Evolutionary conservation across 2,113 vertebrate species (phyloP).

Genomic region (Reinhardtius hippoglossoides): DNA sequence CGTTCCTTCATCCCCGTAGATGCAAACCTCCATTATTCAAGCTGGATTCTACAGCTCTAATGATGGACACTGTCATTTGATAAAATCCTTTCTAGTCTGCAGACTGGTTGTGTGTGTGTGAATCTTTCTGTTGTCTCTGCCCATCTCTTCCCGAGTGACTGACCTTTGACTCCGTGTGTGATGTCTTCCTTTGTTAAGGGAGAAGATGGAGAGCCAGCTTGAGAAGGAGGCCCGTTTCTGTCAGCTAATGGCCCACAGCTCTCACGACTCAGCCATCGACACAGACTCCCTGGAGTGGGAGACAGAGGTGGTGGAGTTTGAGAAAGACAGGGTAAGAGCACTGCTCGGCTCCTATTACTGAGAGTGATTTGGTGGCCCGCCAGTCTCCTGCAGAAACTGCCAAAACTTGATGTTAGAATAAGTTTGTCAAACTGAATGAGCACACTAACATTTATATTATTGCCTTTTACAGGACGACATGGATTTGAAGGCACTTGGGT

Average conservation of each 20-base stretch:
- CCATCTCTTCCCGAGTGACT: constrained; percentile 17
- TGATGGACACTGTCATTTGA: not conserved
- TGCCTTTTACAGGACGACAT: constrained; percentile 88
- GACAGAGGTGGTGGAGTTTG: constrained; percentile 97
- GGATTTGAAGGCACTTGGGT: constrained; percentile 96
- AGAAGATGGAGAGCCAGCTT: constrained; percentile 95
- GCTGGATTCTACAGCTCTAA: not conserved
- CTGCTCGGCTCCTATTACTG: constrained; percentile 21
- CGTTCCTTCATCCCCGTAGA: not conserved
- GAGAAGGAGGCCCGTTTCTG: constrained; percentile 96
- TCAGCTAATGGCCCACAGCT: constrained; percentile 95
- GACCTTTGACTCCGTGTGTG: constrained; percentile 42
- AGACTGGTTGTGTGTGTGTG: not conserved
- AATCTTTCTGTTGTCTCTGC: constrained; percentile 8
- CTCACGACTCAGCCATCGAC: constrained; percentile 96
- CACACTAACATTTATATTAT: constrained; percentile 17
- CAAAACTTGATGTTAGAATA: constrained; percentile 17
- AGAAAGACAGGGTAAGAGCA: constrained; percentile 90
- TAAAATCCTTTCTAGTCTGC: not conserved
- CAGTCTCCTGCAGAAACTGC: constrained; percentile 5
- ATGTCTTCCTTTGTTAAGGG: constrained; percentile 78
- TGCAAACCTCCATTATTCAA: not conserved
- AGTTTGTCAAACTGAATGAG: constrained; percentile 4
- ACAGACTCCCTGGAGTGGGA: constrained; percentile 99
- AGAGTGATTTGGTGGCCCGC: constrained; percentile 23